Evolutionary conservation across 2,888 invertebrate species (phyloP).

Genomic region (Sminthurinus aureus): DNA sequence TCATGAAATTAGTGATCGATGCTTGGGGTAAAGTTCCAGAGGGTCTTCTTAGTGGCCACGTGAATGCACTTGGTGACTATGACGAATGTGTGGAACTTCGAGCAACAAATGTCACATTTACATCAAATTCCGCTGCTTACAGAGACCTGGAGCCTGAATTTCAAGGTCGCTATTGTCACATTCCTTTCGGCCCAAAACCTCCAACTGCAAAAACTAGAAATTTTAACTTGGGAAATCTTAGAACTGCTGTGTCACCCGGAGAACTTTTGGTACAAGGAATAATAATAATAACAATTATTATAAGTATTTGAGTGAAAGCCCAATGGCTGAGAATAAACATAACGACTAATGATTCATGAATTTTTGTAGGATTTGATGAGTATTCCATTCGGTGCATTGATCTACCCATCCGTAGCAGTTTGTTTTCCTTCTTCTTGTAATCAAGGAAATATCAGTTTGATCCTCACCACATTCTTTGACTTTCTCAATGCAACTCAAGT

Average conservation of each 20-base stretch:
- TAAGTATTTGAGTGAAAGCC: no score
- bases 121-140: not conserved
- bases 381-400: constrained; percentile 13
- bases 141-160: constrained; percentile 33
- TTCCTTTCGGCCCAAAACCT: constrained; percentile 33
- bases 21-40: constrained; percentile 56
- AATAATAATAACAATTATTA: no score
- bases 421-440: constrained; percentile 64
- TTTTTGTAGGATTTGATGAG: constrained; percentile 30
- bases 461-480: constrained; percentile 61
- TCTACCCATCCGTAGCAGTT: constrained; percentile 45
- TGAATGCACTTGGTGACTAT: constrained; percentile 53
- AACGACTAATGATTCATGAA: no score
- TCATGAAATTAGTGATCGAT: constrained; percentile 56
- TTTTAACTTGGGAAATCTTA: not conserved
- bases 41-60: constrained; percentile 54
- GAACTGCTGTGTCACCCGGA: constrained; percentile 18
- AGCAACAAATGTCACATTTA: not conserved
- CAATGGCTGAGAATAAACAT: no score
- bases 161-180: constrained; percentile 50
- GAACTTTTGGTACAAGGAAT: constrained; percentile 34
- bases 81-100: constrained; percentile 52
- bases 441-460: constrained; percentile 61
- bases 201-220: not conserved
- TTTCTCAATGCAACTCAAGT: not conserved